Conservation (phyloP, 2,888 invertebrate genomes). For the Drosophila ustulata region DNA sequence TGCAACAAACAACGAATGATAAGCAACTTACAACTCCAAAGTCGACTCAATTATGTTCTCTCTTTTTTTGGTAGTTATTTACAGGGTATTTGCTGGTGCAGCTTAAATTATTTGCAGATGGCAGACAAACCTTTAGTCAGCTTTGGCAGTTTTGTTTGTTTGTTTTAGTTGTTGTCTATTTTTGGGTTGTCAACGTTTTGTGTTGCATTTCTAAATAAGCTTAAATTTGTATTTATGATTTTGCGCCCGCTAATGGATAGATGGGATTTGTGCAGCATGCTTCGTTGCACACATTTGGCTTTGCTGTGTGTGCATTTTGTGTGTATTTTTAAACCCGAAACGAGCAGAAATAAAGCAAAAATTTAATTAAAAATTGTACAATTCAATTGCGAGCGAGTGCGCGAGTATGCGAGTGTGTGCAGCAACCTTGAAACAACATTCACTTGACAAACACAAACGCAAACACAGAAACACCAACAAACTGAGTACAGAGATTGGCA, state of each 20-base stretch:
- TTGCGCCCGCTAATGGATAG: conserved; percentile 1
- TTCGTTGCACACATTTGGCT: conserved; percentile 47
- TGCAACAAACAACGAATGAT: no score
- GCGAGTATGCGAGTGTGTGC: conserved; percentile 40
- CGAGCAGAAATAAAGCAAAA: conserved; percentile 39
- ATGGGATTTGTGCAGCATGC: conserved; percentile 24
- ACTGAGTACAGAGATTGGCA: conserved; percentile 50
- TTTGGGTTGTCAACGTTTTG: conserved; percentile 19
- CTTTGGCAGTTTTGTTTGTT: conserved; percentile 19
- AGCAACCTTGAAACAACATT: conserved; percentile 69
- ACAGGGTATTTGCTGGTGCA: conserved; percentile 24
- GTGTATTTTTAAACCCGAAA: conserved; percentile 59
- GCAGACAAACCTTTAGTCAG: conserved; percentile 13
- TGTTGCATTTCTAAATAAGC: conserved; percentile 59
- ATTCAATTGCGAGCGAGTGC: conserved; percentile 49
- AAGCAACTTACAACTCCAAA: not conserved
- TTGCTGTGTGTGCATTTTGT: conserved; percentile 48
- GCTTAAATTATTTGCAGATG: not conserved
- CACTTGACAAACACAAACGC: conserved; percentile 50
- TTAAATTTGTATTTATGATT: conserved; percentile 69
- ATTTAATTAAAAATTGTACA: conserved; percentile 69
- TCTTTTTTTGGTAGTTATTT: not conserved
- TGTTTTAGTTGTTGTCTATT: not conserved
- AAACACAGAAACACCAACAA: conserved; percentile 6
- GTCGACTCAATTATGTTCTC: not conserved